Percentiles rank a stretch among this genome's conserved stretches.
phyloP scores from a whole-genome alignment of 2,797 vertebrate species.

The Sebastes umbrosus region DNA sequence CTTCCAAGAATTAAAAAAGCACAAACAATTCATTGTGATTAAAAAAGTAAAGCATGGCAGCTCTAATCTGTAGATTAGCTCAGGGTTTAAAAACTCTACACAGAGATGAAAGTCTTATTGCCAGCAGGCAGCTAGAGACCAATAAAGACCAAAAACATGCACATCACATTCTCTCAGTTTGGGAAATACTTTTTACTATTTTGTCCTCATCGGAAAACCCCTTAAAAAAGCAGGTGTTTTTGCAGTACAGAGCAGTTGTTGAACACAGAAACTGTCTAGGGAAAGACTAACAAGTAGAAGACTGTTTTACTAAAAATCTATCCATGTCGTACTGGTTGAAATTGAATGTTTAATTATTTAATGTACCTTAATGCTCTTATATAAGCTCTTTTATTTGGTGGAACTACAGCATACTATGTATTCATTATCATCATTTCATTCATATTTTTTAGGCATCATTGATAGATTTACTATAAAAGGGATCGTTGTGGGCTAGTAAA shows the following conservation, averaged over 20 bases:
- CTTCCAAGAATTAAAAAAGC: background rate
- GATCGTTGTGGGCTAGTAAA: background rate
- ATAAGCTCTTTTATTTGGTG: background rate
- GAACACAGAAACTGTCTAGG: background rate
- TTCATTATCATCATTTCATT: background rate
- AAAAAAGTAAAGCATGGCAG: constrained; percentile 38
- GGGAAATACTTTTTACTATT: background rate
- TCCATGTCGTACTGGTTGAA: background rate
- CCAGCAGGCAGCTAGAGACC: constrained; percentile 2
- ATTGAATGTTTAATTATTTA: background rate
- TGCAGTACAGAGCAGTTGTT: background rate
- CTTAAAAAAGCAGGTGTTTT: background rate
- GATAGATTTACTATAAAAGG: background rate
- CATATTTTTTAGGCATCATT: background rate
- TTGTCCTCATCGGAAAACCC: background rate
- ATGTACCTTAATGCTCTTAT: background rate
- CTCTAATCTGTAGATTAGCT: constrained; percentile 52
- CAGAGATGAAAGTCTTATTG: constrained; percentile 7
- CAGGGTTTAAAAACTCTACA: constrained; percentile 12
- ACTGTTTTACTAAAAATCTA: background rate
- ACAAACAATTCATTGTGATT: constrained; percentile 42
- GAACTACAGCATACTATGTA: background rate
- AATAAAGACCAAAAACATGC: background rate
- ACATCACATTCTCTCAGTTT: background rate
- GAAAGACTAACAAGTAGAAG: background rate